Evolutionary conservation across 2,797 vertebrate genomes (phyloP), one percentile per base, ranked within the genome.

Genomic region (Chanos chanos): DNA sequence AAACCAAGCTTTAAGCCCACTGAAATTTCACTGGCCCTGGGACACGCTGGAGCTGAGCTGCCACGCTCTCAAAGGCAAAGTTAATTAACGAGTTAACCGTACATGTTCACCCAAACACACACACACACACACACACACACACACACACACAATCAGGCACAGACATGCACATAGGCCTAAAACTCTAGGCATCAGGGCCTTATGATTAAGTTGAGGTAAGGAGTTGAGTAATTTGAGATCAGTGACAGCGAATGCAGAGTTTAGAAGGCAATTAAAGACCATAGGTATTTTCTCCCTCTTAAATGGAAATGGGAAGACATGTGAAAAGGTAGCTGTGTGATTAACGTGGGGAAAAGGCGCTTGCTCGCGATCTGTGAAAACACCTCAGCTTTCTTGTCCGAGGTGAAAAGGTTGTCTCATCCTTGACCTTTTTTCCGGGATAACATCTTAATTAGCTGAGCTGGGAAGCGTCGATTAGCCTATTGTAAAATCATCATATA

Each of bases 181-280:
- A n/a, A n/a, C n/a, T n/a, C n/a, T n/a, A 21, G 8, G n/a, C 7
- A 36, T 13, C 7, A 58, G 12, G 10, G n/a, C 13, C 34, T 43
- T 24, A 25, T 22, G 5, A 16, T 28, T 50, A 43, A 45, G 62
- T 41, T 51, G 54, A n/a, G 1, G 21, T 7, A 53, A 19, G 12
- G 30, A n/a, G n/a, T n/a, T 47, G 44, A 48, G 6, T 21, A 36
- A 61, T 72, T 51, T 74, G 33, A 68, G 64, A 33, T 25, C 52
- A 66, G 40, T 66, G 21, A 43, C 52, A n/a, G 54, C 34, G 60
- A 51, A 48, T 49, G 55, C 40, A 53, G 28, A 39, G 59, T 53
- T 39, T 37, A 13, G 19, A 22, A 21, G 52, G 36, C 15, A 67
- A 39, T 58, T 41, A 40, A 15, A 9, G 12, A 43, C 49, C 55